Conservation (phyloP, 2,113 vertebrate species). For the Actenoides hombroni region DNA sequence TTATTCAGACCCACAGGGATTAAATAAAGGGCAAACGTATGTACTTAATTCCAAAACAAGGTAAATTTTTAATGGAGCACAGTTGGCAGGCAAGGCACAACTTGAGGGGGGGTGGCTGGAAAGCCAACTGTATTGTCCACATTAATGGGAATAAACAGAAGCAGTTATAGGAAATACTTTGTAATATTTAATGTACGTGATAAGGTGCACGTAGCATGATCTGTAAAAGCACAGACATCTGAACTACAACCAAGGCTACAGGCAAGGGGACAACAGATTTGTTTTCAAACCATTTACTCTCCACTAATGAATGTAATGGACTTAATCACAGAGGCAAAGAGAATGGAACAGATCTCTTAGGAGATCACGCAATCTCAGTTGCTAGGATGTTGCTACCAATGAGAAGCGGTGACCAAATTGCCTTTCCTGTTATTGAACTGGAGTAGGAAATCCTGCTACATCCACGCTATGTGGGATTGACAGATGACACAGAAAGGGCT, state of each 20-base stretch:
- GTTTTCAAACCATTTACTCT: background rate
- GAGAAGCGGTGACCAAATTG: background rate
- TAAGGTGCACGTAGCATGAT: background rate
- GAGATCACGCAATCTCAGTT: background rate
- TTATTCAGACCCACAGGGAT: background rate
- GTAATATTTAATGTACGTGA: background rate
- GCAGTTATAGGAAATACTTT: slow-evolving; percentile 39
- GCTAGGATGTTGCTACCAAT: background rate
- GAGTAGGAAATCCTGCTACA: background rate
- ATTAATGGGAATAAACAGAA: slow-evolving; percentile 34
- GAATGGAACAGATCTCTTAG: background rate
- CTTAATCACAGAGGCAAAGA: background rate
- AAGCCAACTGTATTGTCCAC: background rate
- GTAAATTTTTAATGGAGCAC: slow-evolving; percentile 45
- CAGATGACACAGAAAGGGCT: background rate
- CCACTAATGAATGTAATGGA: background rate
- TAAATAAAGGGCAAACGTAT: slow-evolving; percentile 15
- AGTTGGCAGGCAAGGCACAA: slow-evolving; percentile 13
- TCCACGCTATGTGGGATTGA: background rate
- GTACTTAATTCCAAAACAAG: slow-evolving; percentile 34
- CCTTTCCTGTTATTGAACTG: background rate
- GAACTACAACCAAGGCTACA: background rate
- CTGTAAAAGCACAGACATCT: background rate
- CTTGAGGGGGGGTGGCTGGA: background rate
- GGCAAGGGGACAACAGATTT: background rate